Base-by-base conservation (phyloP, 1,140 invertebrate genomes). In the Agraylea sexmaculata region DNA sequence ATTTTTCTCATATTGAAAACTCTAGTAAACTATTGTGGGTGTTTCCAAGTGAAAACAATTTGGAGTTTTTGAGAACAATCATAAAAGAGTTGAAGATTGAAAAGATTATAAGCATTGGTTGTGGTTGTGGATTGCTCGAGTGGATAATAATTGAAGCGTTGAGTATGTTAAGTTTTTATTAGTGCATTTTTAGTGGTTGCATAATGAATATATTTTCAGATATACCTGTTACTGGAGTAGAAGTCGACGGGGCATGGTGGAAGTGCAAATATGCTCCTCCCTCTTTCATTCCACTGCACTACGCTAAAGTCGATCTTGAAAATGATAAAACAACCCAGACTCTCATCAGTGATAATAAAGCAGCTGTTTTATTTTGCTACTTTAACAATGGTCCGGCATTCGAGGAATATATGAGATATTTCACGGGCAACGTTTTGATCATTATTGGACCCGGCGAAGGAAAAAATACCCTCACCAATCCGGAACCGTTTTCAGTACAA, bases 321-420 rank as follows among this genome's bases (percentile, higher is more conserved):
- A 50, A 55, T 6, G 52, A 63, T 10, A 53, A 45, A 12, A 47
- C 44, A 8, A 54, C 43, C 16, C 35, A 54, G 27, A 21, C 35
- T 25, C 33, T 62, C 20, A 47, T 66, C 10, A 39, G 47, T 25
- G 30, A 49, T 11, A 42, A 58, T 5, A 54, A 58, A n/a, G 66
- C 67, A 37, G 78, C 75, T 0, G 49, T 83, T 33, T 49, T 84
- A 17, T 84, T 85, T 53, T 84, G 80, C 51, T 84, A 84, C 51
- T 85, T 84, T 51, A 84, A 83, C 47, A 74, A 81, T 45, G 67
- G 70, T 1, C 22, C 38, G 4, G 77, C 77, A 12, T 84, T 84
- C 57, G 41, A 59, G 4, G 57, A 77, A 6, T 84, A 85, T 51
- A 53, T 83, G n/a, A 53, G 61, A 20, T 48, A 64, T 31, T 83